These are phyloP conservation scores for Botrylloides violaceus DNA, from an alignment of 23 tunicate genomes.

Conservation along the genomic window DNA sequence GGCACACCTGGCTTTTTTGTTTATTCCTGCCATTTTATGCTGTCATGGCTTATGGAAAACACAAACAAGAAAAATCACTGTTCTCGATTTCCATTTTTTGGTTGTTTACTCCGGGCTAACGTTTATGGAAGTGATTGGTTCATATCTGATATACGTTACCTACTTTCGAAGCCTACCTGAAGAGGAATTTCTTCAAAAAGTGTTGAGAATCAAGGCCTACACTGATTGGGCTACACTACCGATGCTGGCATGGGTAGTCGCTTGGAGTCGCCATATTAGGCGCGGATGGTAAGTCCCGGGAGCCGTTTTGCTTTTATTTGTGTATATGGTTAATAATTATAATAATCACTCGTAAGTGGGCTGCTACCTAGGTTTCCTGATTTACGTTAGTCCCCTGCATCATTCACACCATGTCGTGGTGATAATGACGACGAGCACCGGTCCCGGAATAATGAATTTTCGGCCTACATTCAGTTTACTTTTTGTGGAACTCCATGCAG, in stretches of 20 bases:
- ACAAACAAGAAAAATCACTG: constrained; percentile 31
- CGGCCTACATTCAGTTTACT: no score
- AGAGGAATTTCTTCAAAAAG: not conserved
- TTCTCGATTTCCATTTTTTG: constrained; percentile 42
- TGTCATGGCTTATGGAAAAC: constrained; percentile 4
- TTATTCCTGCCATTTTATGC: not conserved
- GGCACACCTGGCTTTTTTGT: not conserved
- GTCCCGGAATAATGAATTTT: no score
- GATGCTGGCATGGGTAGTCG: constrained; percentile 48
- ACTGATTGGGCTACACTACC: constrained; percentile 63
- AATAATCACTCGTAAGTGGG: no score
- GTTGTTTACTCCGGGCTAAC: constrained; percentile 42
- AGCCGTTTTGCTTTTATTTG: no score
- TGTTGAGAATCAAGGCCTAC: constrained; percentile 22
- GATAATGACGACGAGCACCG: no score
- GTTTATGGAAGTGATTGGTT: constrained; percentile 25
- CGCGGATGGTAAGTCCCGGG: constrained; percentile 87
- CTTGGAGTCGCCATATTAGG: constrained; percentile 71
- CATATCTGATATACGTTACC: not conserved
- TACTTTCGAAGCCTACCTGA: not conserved
- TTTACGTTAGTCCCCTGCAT: no score
- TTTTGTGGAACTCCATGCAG: no score
- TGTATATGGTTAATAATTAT: no score
- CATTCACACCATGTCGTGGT: no score
- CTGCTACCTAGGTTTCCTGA: no score